Conservation (phyloP, 2,888 invertebrate species). For the Coronaproctus castanopsis region DNA sequence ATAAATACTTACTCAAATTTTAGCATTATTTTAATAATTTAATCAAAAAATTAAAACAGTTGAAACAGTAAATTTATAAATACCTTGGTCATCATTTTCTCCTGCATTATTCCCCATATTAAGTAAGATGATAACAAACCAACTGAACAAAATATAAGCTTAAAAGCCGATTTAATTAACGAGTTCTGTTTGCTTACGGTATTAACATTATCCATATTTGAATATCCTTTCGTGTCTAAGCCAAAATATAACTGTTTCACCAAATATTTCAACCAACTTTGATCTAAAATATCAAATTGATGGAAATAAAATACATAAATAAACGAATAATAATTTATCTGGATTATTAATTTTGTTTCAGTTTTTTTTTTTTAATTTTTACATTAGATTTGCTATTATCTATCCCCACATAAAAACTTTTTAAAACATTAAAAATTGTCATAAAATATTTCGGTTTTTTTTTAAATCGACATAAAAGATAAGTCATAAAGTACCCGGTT, state of each 20-base stretch:
- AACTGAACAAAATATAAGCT: constrained; percentile 12
- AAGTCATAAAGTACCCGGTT: constrained; percentile 34
- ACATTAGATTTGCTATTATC: not conserved
- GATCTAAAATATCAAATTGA: constrained; percentile 3
- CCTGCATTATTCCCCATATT: constrained; percentile 91
- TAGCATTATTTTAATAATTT: no score
- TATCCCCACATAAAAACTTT: no score
- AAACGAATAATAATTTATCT: not conserved
- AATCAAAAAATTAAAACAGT: no score
- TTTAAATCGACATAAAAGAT: not conserved
- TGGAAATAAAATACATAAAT: not conserved
- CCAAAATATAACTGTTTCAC: constrained; percentile 5
- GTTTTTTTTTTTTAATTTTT: not conserved
- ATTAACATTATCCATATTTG: not conserved
- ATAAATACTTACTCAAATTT: no score
- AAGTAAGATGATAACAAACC: constrained; percentile 25
- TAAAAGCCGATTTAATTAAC: constrained; percentile 5
- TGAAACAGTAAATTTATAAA: no score
- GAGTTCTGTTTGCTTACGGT: not conserved
- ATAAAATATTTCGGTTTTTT: no score
- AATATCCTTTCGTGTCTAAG: constrained; percentile 5
- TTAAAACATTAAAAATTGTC: no score
- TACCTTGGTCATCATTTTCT: constrained; percentile 90
- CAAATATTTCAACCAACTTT: constrained; percentile 1
- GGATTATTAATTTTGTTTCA: not conserved